Evolutionary conservation across 2,797 vertebrate species (phyloP), one percentile per base, ranked within the genome.

Genomic region (Basileuterus tristriatus): DNA sequence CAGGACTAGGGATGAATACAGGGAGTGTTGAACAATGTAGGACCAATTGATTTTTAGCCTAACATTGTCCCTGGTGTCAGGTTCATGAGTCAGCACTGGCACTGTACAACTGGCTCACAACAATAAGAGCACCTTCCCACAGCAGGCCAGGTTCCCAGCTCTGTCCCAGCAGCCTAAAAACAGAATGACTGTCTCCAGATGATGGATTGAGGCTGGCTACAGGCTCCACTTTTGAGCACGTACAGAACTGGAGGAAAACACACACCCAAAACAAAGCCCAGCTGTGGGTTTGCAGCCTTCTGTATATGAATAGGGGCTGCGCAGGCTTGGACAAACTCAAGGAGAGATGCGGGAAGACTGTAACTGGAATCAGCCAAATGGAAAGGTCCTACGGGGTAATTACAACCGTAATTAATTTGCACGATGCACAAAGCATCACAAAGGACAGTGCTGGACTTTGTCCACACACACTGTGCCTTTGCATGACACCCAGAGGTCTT

Each of bases 71-170:
- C 71, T 50, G 52, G 55, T 74, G 77, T 95, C 83, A 63, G 81
- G 93, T 96, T 95, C 53, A 52, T 96, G 93, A 95, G 83, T 95
- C 95, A 97, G 85, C 94, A 96, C 65, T 91, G 80, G 34, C 86
- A 93, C 70, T 4, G 6, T 70, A 39, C 67, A 76, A 62, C 43
- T 50, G 50, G 52, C 93, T 94, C 63, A 59, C 18, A 88, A 47
- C 60, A 90, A 78, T 83, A 83, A 89, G 89, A 62, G 6, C 90
- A 92, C 89, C 92, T 96, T 84, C 26, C 71, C 23, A 3, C 76
- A 47, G 76, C 60, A 77, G 75, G 46, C 36, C 93, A 80, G 65
- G 55, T 83, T 69, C 76, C 67, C 58, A 62, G 76, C 69, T 87
- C 82, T 52, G 37, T 83, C 65, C 91, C 5, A 0, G 62, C 69